Base-by-base conservation (phyloP, 2,797 vertebrate species). In the Sciurus vulgaris region DNA sequence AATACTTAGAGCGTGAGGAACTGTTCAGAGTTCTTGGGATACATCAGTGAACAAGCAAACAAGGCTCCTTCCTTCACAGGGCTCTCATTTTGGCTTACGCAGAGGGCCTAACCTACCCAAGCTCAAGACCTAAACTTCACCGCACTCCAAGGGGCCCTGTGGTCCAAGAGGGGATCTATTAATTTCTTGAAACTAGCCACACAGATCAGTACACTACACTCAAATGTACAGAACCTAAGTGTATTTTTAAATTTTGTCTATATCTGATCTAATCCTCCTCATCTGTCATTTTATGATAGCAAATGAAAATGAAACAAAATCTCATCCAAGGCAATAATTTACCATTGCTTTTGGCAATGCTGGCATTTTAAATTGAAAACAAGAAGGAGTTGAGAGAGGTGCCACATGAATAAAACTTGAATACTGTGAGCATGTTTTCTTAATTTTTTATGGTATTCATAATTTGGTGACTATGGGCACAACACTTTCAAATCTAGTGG, bases 301-400 rank as follows among this genome's bases (percentile, higher is more conserved):
- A 96, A 70, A 90, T 38, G 56, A 69, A 91, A 89, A 96, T 30
- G 96, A 89, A 22, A 56, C 22, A 47, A 56, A 56, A 56, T 30
- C 74, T 65, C 87, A 67, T 41, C 69, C 20, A 74, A 2, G 84
- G 10, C 47, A 49, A 54, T 22, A 20, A 33, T 63, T 35, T 88
- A 63, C 13, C 22, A 20, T 38, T 82, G 54, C 69, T 85, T 82
- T 30, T 49, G 86, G 24, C 44, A 47, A 81, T 5, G 63, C 17
- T 86, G 76, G 8, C 65, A 33, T n/a, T 54, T 54, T 70, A 72
- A 63, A 61, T 0, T 79, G n/a, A 44, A 47, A 89, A 24, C 59
- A 85, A 84, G 82, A 70, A 73, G 15, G 82, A 69, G 1, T 1
- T 5, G 24, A 3, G 38, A 78, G 3, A 3, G 20, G 30, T 5